Evolutionary conservation across 2,113 vertebrate genomes (phyloP).

Genomic region (Gorsachius goisagi): DNA sequence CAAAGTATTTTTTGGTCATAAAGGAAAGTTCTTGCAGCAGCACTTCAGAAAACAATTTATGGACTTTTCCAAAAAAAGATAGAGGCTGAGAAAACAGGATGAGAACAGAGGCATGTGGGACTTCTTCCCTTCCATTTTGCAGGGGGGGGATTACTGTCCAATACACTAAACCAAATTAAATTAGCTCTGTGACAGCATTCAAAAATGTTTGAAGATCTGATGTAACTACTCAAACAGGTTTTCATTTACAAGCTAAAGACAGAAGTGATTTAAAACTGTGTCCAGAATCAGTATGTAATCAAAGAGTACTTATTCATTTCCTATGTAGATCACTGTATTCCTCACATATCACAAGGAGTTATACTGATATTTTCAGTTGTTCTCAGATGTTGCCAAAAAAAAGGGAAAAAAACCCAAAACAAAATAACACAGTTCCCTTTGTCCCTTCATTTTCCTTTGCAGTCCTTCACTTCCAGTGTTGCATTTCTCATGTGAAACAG

Average conservation of each 20-base stretch:
- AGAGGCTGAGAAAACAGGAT: neutral
- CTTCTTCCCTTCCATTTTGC: neutral
- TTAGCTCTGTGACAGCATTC: neutral
- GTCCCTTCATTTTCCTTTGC: neutral
- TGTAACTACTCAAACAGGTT: neutral
- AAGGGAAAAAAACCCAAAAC: neutral
- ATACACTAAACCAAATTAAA: neutral
- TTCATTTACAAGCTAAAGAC: neutral
- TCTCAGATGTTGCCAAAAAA: neutral
- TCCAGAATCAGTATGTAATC: neutral
- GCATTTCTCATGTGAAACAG: slow-evolving; percentile 21
- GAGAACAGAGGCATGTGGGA: neutral
- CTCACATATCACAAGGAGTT: neutral
- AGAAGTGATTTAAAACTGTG: neutral
- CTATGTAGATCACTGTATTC: neutral
- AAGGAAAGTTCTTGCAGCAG: neutral
- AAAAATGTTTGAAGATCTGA: neutral
- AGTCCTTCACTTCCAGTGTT: neutral
- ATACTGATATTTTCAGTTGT: neutral
- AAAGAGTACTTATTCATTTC: neutral
- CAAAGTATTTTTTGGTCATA: neutral
- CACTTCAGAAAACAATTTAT: neutral
- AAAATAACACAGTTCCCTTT: neutral
- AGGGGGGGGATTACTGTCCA: neutral
- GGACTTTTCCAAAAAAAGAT: neutral